phyloP scores from a whole-genome alignment of 2,797 vertebrate species.

The Gambusia yucatana region DNA sequence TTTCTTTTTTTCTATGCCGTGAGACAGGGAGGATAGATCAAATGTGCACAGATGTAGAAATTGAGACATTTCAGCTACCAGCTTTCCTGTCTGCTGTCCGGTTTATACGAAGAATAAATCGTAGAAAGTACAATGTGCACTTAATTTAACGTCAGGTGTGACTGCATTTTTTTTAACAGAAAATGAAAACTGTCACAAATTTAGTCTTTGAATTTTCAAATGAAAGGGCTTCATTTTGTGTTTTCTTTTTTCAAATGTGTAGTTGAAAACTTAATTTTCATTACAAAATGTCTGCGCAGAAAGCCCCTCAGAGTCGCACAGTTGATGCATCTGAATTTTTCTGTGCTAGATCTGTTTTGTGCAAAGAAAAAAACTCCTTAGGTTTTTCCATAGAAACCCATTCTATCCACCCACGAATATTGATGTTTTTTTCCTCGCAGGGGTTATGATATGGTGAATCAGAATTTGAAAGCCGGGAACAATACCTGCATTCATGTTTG shows the following conservation, averaged over 20 bases:
- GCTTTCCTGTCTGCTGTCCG: constrained; percentile 16
- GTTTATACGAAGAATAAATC: constrained; percentile 27
- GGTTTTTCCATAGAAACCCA: constrained; percentile 98
- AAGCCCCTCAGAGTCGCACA: constrained; percentile 84
- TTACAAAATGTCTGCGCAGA: constrained; percentile 86
- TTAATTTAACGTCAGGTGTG: constrained; percentile 28
- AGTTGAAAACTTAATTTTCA: background rate
- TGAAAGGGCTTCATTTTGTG: background rate
- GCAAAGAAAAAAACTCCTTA: constrained; percentile 90
- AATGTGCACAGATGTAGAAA: constrained; percentile 59
- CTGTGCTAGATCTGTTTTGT: constrained; percentile 90
- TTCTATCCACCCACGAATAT: constrained; percentile 94
- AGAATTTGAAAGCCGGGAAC: constrained; percentile 90
- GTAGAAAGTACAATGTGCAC: constrained; percentile 21
- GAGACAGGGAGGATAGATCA: constrained; percentile 78
- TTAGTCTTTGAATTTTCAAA: background rate
- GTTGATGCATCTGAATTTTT: constrained; percentile 94
- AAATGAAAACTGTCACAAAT: background rate
- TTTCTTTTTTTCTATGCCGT: constrained; percentile 83
- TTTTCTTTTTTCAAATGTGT: background rate
- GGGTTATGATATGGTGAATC: constrained; percentile 99
- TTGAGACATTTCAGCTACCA: constrained; percentile 71
- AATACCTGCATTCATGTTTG: constrained; percentile 91
- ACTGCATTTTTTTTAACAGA: background rate
- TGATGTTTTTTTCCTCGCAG: constrained; percentile 99